Evolutionary conservation across 2,797 vertebrate species (phyloP).

Genomic region (Gallinago nigripennis): DNA sequence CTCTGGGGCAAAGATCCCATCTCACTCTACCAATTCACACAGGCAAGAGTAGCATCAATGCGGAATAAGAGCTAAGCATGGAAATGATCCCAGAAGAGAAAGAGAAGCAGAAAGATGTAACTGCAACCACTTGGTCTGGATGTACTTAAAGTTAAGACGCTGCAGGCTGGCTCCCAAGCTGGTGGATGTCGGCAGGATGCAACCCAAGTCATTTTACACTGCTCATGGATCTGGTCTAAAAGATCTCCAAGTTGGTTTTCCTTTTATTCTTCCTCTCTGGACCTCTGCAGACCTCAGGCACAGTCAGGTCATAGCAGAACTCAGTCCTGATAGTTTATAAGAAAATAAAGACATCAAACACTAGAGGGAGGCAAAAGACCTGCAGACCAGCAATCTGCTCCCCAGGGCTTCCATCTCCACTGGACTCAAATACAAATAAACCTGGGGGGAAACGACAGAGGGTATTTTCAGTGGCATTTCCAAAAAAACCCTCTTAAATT

Average conservation of each 20-base stretch:
- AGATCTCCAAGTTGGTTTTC: not conserved
- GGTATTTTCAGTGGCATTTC: not conserved
- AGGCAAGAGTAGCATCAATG: not conserved
- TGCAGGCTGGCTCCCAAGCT: not conserved
- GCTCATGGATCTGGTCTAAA: not conserved
- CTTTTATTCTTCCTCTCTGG: not conserved
- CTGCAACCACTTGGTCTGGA: not conserved
- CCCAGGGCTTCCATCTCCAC: not conserved
- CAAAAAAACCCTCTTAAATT: not conserved
- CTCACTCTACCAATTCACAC: not conserved
- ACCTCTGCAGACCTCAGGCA: not conserved
- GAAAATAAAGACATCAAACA: not conserved
- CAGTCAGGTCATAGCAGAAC: not conserved
- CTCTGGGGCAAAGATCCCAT: not conserved
- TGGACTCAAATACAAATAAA: not conserved
- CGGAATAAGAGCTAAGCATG: not conserved
- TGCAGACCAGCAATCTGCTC: not conserved
- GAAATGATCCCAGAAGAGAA: not conserved
- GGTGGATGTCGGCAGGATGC: not conserved
- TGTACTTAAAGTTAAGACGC: not conserved
- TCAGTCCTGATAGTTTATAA: fast-evolving
- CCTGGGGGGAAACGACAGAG: not conserved
- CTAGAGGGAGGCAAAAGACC: constrained; percentile 59
- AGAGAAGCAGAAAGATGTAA: not conserved
- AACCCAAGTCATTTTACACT: not conserved